Base-by-base conservation (phyloP, 1,140 invertebrate genomes). In the Trachymyrmex septentrionalis region DNA sequence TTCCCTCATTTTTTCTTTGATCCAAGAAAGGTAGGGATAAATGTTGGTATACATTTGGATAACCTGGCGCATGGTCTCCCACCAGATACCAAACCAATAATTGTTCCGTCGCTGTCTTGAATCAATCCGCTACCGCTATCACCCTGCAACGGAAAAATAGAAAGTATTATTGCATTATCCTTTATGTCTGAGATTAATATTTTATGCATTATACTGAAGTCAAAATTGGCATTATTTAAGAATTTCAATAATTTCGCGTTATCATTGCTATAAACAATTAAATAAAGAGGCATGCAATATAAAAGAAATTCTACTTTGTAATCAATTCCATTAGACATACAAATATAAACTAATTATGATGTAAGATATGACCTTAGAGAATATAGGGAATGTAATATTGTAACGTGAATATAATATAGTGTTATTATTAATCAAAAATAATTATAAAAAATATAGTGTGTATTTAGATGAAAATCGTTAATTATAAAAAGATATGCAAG, bases 31-130 rank as follows among this genome's bases (percentile, higher is more conserved):
- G 0, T n/a, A 27, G 0, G 19, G 3, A 0, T 4, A 38, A 1
- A 96, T 91, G 5, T 94, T 92, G 0, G 94, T 95, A 91, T 77
- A 96, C 95, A 89, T 96, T 96, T 38, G 96, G 96, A 38, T 94
- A 94, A 5, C 95, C 95, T 82, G 4, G 96, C 97, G 87, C 97
- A 97, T 0, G 96, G 96, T n/a, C 95, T 94, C n/a, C 97, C 97
- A 95, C 96, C 97, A 55, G 96, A 96, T 0, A 97, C 96, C 10
- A 97, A 93, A 63, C 97, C 97, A 57, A 95, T 91, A 1, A 94
- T 88, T 4, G 38, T 21, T 66, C 7, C 1, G 12, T 77, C 85
- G 16, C 91, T 92, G 9, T 94, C 61, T 2, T 67, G 34, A 24
- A 92, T 90, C 48, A 96, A 86, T 66, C 95, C 95, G 48, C 96